A percentile compares a stretch with the other conserved stretches of the same genome.
These are phyloP conservation scores for Raphicerus campestris DNA, from an alignment of 2,113 vertebrate genomes.

Conservation along the genomic window DNA sequence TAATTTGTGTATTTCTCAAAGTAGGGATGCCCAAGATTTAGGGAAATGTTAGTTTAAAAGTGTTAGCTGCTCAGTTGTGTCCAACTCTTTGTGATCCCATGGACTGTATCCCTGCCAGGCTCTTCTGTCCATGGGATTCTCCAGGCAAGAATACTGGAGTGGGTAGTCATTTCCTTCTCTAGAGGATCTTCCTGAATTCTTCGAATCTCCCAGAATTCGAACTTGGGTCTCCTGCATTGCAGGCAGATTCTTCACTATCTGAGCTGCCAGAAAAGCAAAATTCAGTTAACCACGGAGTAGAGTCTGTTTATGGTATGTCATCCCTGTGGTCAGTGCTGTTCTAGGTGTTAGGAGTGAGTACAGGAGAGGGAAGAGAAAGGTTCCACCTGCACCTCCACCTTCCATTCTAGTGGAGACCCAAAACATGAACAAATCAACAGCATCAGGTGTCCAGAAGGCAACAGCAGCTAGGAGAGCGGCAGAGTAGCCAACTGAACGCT, in stretches of 20 bases:
- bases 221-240: background rate
- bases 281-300: background rate
- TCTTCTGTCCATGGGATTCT: background rate
- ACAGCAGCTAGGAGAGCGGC: background rate
- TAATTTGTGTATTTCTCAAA: background rate
- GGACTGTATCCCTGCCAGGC: background rate
- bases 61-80: background rate
- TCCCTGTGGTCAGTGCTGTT: background rate
- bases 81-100: background rate
- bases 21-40: background rate
- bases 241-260: background rate
- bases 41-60: background rate
- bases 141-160: background rate
- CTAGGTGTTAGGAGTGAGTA: background rate
- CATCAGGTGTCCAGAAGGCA: background rate
- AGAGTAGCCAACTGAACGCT: background rate
- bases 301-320: background rate
- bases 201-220: background rate
- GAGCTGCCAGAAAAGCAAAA: background rate
- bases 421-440: background rate
- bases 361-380: background rate
- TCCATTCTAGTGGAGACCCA: background rate
- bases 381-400: background rate
- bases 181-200: background rate
- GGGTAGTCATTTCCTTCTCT: background rate